Base-by-base conservation (phyloP, 2,113 vertebrate genomes). In the Halichoeres trimaculatus region DNA sequence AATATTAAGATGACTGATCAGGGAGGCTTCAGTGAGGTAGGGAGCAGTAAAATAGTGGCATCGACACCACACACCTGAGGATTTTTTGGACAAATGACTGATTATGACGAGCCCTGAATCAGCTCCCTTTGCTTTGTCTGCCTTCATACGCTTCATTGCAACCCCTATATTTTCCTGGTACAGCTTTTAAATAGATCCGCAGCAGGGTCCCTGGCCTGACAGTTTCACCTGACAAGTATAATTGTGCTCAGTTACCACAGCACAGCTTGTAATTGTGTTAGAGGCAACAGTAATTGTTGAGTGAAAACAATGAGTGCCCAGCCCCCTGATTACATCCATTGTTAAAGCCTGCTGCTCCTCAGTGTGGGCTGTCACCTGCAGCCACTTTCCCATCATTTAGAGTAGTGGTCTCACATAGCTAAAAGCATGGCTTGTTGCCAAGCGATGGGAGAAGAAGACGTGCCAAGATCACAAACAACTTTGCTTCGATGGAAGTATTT, bases 341-440 rank as follows among this genome's bases (percentile, higher is more conserved):
- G 84, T 86, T 77, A 23, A 36, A 40, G 40, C 38, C 73, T 35
- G 22, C 57, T 52, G 62, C 11, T 40, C 24, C 59, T 67, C 63
- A 10, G 51, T 57, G 61, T 34, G 41, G 65, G 58, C 51, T 61
- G 83, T 84, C 84, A 88, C 76, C 75, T 83, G 70, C 57, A 73
- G 60, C 61, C 68, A 35, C 69, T 64, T 34, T 52, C 58, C 68
- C 2, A 1, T 71, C 59, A 79, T 83, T 83, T 58, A 77, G 59
- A 78, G 77, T 36, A 48, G 41, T 54, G 75, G 64, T 68, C 74
- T 60, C 45, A 74, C 80, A 71, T 70, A 74, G 77, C 78, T 73
- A 14, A 38, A 74, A 70, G 34, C 64, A 53, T 8, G 2, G 74
- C 74, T 81, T 85, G 91, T 89, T 91, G 85, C 87, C 91, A 83